Base-by-base conservation (phyloP, 2,113 vertebrate species). In the Trinectes maculatus region DNA sequence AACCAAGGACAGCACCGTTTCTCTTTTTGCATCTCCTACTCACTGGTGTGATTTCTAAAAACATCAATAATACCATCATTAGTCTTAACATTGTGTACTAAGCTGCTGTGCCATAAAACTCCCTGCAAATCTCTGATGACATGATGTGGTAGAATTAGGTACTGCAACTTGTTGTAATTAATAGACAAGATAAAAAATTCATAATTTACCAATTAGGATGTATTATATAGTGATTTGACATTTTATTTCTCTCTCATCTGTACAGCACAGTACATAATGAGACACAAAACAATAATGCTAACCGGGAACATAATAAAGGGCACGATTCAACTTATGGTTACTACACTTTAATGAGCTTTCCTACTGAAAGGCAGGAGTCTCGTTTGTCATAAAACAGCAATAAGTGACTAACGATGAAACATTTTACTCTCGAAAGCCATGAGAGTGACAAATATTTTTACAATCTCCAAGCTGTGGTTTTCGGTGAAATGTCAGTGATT, bases 191-290 rank as follows among this genome's bases (percentile, higher is more conserved):
- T 48, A 44, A 11, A 4, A n/a, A 72, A 70, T n/a, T 46, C 10
- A 1, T 25, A 5, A 31, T 31, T 34, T 52, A 21, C 19, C 18
- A 43, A 64, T 67, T 34, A 8, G 33, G 6, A 82, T 24, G 25
- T n/a, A n/a, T n/a, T n/a, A n/a, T n/a, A n/a, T n/a, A n/a, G n/a
- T n/a, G n/a, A n/a, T 81, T 82, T 61, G 53, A 81, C 24, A 42
- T 75, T 84, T 87, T 88, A 88, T 89, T 90, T 74, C 72, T 70
- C 83, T 56, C 55, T 84, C 46, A 33, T 80, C 82, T 87, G 82
- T 85, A 85, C 77, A 87, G 40, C 71, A 80, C 71, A 13, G 59
- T 85, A 86, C 80, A 86, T 77, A 60, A 73, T 73, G n/a, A 86
- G 72, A 87, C 82, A 85, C 68, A 74, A 71, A 86, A 81, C 68